A percentile compares a stretch with the other conserved stretches of the same genome.
phyloP scores from a whole-genome alignment of 2,888 invertebrate species.

The Dicranocentrus wangi region DNA sequence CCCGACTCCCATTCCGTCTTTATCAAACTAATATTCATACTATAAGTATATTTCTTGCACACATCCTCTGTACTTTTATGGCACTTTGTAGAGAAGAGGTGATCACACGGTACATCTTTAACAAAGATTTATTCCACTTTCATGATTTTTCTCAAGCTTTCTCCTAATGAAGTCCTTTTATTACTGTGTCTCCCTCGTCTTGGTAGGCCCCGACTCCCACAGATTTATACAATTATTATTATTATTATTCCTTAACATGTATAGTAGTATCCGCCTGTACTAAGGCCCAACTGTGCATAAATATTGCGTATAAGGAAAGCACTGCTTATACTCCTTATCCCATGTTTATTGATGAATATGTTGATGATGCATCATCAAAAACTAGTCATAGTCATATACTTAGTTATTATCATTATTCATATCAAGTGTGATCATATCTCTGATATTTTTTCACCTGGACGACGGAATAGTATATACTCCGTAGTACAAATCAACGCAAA shows the following conservation, averaged over 20 bases:
- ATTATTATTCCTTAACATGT: no score
- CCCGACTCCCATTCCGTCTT: no score
- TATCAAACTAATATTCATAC: no score
- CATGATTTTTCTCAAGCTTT: conserved; percentile 61
- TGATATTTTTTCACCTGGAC: not conserved
- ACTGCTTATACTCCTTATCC: conserved; percentile 2
- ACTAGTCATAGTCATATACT: not conserved
- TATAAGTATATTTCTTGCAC: no score
- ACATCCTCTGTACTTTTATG: no score
- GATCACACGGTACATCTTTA: conserved; percentile 18
- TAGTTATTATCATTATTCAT: conserved; percentile 8
- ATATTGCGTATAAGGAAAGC: not conserved
- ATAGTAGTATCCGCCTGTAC: no score
- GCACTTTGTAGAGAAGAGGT: no score
- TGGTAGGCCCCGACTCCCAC: conserved; percentile 12
- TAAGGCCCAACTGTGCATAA: no score
- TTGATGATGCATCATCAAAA: not conserved
- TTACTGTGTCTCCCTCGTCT: conserved; percentile 6
- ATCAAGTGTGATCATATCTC: not conserved
- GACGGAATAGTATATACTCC: no score
- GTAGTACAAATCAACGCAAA: no score
- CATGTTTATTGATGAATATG: not conserved
- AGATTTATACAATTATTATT: not conserved
- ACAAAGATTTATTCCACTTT: conserved; percentile 53
- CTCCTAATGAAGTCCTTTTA: conserved; percentile 56